Base-by-base conservation (phyloP, 2,888 invertebrate species). In the Drosophila acutilabella region DNA sequence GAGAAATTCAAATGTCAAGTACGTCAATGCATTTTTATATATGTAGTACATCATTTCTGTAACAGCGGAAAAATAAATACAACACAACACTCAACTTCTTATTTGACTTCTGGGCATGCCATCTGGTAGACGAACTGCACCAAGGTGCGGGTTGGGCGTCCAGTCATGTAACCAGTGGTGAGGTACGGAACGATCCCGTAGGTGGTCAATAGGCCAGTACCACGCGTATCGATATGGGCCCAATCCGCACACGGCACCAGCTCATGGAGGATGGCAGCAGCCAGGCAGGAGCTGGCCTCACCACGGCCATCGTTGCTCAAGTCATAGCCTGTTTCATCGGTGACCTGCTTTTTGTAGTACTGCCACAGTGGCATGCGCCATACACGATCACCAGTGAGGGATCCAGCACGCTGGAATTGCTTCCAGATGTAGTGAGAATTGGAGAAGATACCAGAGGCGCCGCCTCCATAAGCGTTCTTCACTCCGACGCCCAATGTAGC, bases 191-290 rank as follows among this genome's bases (percentile, higher is more conserved):
- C 93, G 68, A 94, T 93, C 57, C 93, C 94, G 72, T 90, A 93
- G 79, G 92, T 93, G 54, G 93, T 93, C n/a, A 93, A 74, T 93
- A 95, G 94, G 40, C 95, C 95, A 42, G 95, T 95, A 64, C 96
- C 95, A 44, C 95, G 94, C 62, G 95, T 95, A 92, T 96, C 96
- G 83, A 96, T 87, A 92, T 96, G 96, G 78, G 95, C 89, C 96
- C 96, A 96, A 72, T 94, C 93, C 36, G 93, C 92, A 82, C 94
- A 94, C 0, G 92, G 93, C n/a, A 95, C 93, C 93, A 96, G 95
- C 90, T 95, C 94, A 90, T 93, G 93, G 1, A 96, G 92, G 73
- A 96, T 95, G 11, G 96, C 95, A 0, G 96, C 96, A 4, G 95
- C 96, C 45, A 95, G 93, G 80, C 96, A 96, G 0, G 95, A 93